Percentiles rank a stretch among this genome's conserved stretches.
Conservation (phyloP, 1,140 invertebrate genomes). For the Coenobita brevimanus region DNA sequence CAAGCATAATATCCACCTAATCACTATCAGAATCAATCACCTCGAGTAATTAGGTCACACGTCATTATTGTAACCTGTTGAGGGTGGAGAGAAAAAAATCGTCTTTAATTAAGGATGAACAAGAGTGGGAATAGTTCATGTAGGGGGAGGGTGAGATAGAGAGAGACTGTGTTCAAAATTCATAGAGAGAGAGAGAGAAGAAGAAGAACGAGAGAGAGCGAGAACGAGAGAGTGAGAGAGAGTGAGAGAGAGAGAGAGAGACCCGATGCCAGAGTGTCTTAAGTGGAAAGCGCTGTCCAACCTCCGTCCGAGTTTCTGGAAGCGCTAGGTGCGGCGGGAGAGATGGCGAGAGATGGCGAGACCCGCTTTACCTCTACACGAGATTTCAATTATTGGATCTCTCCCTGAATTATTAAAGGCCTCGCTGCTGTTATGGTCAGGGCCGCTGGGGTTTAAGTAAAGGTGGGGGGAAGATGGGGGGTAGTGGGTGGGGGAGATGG, state of each 20-base stretch:
- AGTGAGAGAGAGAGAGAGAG: background rate
- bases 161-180: too few species aligned
- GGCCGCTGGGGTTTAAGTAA: slow-evolving; percentile 17
- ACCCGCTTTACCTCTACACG: slow-evolving; percentile 59
- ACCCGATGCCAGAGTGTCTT: slow-evolving; percentile 43
- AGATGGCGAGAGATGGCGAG: background rate
- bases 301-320: slow-evolving; percentile 48
- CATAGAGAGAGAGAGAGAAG: too few species aligned
- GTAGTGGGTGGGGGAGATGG: too few species aligned
- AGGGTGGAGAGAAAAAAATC: too few species aligned
- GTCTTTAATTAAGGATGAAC: background rate
- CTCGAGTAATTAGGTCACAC: too few species aligned
- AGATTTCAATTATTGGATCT: slow-evolving; percentile 59
- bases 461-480: too few species aligned
- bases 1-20: too few species aligned
- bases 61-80: too few species aligned
- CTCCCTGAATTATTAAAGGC: slow-evolving; percentile 62
- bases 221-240: too few species aligned
- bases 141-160: background rate
- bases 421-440: slow-evolving; percentile 56
- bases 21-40: too few species aligned
- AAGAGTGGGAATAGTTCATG: slow-evolving; percentile 16
- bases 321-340: slow-evolving; percentile 16
- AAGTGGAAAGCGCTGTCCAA: slow-evolving; percentile 58
- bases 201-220: too few species aligned